These are phyloP conservation scores for Glaucomys volans DNA, from an alignment of 2,113 vertebrate species.

Conservation along the genomic window DNA sequence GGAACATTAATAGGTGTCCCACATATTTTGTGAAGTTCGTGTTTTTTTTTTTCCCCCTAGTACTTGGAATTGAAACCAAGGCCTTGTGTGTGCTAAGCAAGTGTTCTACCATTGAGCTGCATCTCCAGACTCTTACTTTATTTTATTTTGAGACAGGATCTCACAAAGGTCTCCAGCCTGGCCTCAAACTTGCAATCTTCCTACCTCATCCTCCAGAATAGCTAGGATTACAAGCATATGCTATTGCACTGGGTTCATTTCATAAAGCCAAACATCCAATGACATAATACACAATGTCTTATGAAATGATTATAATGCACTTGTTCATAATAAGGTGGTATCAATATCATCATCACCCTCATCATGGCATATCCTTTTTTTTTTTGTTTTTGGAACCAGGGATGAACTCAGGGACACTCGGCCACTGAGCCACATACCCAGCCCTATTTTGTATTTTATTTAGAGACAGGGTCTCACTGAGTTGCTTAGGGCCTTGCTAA, in stretches of 20 bases:
- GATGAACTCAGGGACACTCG: too few relatives aligned
- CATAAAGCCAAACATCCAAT: slow-evolving; percentile 38
- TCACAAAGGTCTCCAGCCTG: background rate
- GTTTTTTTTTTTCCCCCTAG: background rate
- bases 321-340: background rate
- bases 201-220: background rate
- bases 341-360: background rate
- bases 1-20: background rate
- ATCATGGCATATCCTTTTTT: background rate
- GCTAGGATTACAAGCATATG: background rate
- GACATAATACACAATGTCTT: background rate
- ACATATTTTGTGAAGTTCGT: background rate
- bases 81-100: background rate
- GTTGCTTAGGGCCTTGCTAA: too few relatives aligned
- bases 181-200: background rate
- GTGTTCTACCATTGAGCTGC: background rate
- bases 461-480: too few relatives aligned
- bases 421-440: too few relatives aligned
- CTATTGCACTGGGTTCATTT: background rate
- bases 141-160: background rate
- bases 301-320: slow-evolving; percentile 25
- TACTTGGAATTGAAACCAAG: background rate
- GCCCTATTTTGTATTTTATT: too few relatives aligned
- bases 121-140: background rate
- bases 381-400: too few relatives aligned